phyloP scores from a whole-genome alignment of 2,888 invertebrate genomes.

The Pollenia angustigena region DNA sequence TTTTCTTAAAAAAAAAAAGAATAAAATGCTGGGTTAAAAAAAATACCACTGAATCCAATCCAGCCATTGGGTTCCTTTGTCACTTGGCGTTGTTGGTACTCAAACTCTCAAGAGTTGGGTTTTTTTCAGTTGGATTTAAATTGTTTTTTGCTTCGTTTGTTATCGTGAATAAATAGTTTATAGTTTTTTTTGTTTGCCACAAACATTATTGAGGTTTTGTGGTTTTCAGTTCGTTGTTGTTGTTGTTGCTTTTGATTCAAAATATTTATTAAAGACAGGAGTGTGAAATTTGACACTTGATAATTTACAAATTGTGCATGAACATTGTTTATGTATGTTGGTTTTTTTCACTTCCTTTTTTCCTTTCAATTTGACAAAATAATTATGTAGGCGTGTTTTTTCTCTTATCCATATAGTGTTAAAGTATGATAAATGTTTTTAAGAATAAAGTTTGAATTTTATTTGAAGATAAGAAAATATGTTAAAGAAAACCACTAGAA shows the following conservation, averaged over 20 bases:
- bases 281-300: slow-evolving; percentile 73
- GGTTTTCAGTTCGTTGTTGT: slow-evolving; percentile 36
- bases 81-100: slow-evolving; percentile 33
- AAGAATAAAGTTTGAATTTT: not conserved
- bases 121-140: slow-evolving; percentile 17
- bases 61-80: slow-evolving; percentile 45
- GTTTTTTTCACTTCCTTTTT: slow-evolving; percentile 42
- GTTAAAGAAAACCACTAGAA: not conserved
- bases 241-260: not conserved
- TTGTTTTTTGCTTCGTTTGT: slow-evolving; percentile 32
- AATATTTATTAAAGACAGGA: slow-evolving; percentile 65
- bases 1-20: slow-evolving; percentile 25
- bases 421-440: slow-evolving; percentile 47
- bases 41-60: slow-evolving; percentile 38
- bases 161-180: slow-evolving; percentile 58
- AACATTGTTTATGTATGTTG: slow-evolving; percentile 53
- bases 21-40: slow-evolving; percentile 16
- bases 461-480: slow-evolving; percentile 6
- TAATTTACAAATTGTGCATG: slow-evolving; percentile 72
- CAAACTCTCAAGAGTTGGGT: slow-evolving; percentile 22
- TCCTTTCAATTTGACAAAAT: slow-evolving; percentile 38
- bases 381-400: slow-evolving; percentile 63
- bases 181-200: slow-evolving; percentile 29
- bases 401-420: not conserved
- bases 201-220: slow-evolving; percentile 69